Evolutionary conservation across 2,113 vertebrate species (phyloP).

Genomic region (Xiphophorus hellerii): DNA sequence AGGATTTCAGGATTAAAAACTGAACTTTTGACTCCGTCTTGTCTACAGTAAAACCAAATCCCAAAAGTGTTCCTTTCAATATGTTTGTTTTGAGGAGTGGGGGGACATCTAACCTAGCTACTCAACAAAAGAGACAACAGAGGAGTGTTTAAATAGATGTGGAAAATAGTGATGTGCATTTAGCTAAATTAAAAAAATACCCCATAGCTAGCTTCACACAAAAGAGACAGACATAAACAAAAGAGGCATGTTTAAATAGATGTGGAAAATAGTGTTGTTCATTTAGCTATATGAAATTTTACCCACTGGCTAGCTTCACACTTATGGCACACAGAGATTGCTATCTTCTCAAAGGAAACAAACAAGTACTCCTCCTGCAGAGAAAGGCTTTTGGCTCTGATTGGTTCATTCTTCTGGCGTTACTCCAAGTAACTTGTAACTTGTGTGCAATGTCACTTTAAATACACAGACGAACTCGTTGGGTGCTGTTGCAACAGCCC

Average conservation of each 20-base stretch:
- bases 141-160: background rate
- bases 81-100: background rate
- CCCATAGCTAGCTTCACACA: background rate
- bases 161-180: background rate
- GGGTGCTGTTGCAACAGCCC: background rate
- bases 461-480: background rate
- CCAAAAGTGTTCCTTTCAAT: background rate
- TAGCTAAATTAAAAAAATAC: background rate
- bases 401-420: background rate
- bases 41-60: background rate
- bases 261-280: background rate
- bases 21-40: background rate
- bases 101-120: background rate
- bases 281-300: background rate
- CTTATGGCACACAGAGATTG: background rate
- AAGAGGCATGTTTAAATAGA: background rate
- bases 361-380: background rate
- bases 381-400: background rate
- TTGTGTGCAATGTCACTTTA: background rate
- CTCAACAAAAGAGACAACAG: too few relatives aligned
- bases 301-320: background rate
- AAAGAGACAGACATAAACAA: background rate
- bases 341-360: background rate
- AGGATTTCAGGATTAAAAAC: constrained; percentile 18
- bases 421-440: background rate